Evolutionary conservation across 2,113 vertebrate genomes (phyloP), one percentile per base, ranked within the genome.

Genomic region (Todiramphus chloris): DNA sequence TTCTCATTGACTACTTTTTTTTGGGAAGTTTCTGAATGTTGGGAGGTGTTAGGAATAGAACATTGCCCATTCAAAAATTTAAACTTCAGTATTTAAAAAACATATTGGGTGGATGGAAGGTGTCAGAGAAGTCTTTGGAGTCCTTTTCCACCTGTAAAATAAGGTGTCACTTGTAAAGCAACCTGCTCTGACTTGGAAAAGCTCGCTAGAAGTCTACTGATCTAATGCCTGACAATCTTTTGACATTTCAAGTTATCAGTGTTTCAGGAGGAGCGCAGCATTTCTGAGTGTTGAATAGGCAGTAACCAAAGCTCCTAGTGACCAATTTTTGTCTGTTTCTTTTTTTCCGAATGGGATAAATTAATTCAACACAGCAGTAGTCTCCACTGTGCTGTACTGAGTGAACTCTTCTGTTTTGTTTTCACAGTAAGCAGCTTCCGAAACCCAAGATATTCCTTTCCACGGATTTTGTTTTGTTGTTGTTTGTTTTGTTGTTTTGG

Each of bases 41-140:
- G 5, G 16, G 25, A 28, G 79, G 5, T 27, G 44, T 4, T 73
- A 8, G 20, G 20, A 89, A 50, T 41, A 66, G 50, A 69, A 51
- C 13, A 10, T n/a, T 27, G 5, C 6, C 30, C 25, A 33, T 75
- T 89, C 31, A 9, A 62, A 59, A 69, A 46, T 51, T 14, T 37
- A 60, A 53, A 69, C 53, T 55, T 35, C 12, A 18, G 16, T 95
- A 25, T 68, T 83, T 80, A 35, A 73, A 59, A 43, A 50, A 10
- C 0, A 0, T 27, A 7, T 17, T n/a, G n/a, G n/a, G 7, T 48
- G 21, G 16, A n/a, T 77, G 60, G 30, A 90, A 66, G 23, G 3
- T 62, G 44, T 39, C 35, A 66, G 64, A 60, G 16, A 64, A 70
- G 12, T 33, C 50, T 59, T 46, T 31, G 25, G 24, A 85, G 41